Percentiles rank a stretch among this genome's conserved stretches.
These are phyloP conservation scores for Dicentrarchus labrax DNA, from an alignment of 2,113 vertebrate genomes.

Conservation along the genomic window DNA sequence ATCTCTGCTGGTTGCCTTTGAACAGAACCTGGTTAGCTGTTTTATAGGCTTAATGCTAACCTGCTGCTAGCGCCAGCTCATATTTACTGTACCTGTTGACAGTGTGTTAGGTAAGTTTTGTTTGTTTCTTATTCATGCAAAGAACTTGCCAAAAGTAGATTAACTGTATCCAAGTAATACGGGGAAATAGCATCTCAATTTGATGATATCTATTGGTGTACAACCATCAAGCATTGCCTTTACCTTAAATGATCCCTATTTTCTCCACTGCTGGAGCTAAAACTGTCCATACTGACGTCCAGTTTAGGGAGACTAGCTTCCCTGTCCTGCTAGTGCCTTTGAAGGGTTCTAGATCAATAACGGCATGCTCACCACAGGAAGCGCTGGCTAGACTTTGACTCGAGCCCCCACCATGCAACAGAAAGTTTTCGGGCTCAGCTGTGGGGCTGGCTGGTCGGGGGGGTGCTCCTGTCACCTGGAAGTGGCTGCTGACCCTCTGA, in stretches of 20 bases:
- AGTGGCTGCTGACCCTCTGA: slow-evolving; percentile 63
- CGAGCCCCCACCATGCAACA: not conserved
- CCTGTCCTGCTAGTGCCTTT: slow-evolving; percentile 37
- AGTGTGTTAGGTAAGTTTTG: not conserved
- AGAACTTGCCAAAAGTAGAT: not conserved
- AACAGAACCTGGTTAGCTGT: not conserved
- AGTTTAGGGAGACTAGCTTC: not conserved
- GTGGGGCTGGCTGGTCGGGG: slow-evolving; percentile 53
- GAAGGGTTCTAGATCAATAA: slow-evolving; percentile 58
- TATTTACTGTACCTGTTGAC: not conserved
- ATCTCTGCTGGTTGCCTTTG: not conserved
- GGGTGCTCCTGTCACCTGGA: slow-evolving; percentile 61
- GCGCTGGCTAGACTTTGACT: slow-evolving; percentile 25
- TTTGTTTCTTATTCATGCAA: not conserved
- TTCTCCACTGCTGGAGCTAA: not conserved
- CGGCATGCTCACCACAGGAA: slow-evolving; percentile 12
- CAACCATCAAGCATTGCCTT: not conserved
- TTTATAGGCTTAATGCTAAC: too few relatives aligned
- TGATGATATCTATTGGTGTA: not conserved
- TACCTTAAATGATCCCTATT: not conserved
- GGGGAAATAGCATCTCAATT: too few relatives aligned
- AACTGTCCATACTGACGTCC: not conserved
- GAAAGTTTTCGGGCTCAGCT: slow-evolving; percentile 17
- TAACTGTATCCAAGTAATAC: too few relatives aligned
- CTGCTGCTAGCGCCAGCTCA: not conserved